These are phyloP conservation scores for Columbina picui DNA, from an alignment of 2,113 vertebrate genomes.

Conservation along the genomic window DNA sequence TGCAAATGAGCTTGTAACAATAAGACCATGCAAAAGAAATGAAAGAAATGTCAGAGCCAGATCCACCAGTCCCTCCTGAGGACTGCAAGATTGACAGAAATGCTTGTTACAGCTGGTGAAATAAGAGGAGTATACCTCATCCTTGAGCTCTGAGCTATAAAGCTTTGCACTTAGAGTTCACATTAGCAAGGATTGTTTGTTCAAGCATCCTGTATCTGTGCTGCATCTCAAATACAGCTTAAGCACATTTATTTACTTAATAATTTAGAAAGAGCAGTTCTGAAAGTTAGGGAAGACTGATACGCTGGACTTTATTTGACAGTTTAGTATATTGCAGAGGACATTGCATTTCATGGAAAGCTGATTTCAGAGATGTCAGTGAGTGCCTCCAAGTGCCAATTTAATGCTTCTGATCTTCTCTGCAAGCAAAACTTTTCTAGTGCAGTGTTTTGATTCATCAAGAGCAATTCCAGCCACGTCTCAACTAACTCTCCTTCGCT, in stretches of 20 bases:
- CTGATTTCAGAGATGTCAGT: not conserved
- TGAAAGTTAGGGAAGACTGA: not conserved
- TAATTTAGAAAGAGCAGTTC: not conserved
- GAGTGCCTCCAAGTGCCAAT: not conserved
- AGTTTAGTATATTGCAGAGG: not conserved
- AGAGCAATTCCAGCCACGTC: not conserved
- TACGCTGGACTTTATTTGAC: not conserved
- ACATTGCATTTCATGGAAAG: not conserved
- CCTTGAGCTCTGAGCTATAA: not conserved
- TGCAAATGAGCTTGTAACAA: constrained; percentile 30
- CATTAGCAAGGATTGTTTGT: not conserved
- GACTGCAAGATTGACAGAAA: not conserved
- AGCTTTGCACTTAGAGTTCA: not conserved
- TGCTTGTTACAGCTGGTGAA: not conserved
- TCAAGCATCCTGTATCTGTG: not conserved
- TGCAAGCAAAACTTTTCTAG: not conserved
- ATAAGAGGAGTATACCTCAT: not conserved
- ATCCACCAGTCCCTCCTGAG: not conserved
- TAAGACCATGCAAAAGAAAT: not conserved
- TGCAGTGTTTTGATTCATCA: not conserved
- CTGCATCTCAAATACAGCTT: not conserved
- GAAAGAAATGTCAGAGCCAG: not conserved
- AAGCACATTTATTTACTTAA: not conserved
- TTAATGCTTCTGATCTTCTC: not conserved
- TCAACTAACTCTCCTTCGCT: not conserved